Conservation (phyloP, 2,888 invertebrate genomes). For the Lasius fuliginosus region DNA sequence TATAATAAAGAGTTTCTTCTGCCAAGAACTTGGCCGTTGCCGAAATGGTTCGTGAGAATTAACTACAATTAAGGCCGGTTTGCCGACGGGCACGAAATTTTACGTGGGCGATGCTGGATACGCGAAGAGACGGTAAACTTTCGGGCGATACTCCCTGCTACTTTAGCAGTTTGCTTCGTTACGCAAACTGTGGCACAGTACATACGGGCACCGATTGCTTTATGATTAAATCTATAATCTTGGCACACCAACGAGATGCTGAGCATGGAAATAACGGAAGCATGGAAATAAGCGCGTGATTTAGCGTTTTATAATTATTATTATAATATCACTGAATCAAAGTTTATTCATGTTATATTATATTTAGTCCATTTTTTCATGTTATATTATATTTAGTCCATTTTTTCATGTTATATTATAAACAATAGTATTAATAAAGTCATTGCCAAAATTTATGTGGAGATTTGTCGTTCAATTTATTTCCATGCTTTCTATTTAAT, state of each 20-base stretch:
- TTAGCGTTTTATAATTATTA: background rate
- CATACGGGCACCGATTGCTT: background rate
- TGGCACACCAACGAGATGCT: background rate
- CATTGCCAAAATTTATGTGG: background rate
- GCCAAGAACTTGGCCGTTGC: conserved; percentile 62
- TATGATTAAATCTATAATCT: conserved; percentile 37
- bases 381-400: background rate
- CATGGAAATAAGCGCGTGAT: background rate
- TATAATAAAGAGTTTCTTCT: conserved; percentile 32
- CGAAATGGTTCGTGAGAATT: conserved; percentile 69
- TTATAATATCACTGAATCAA: background rate
- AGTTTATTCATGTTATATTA: background rate
- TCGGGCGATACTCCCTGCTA: background rate
- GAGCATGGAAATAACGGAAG: background rate
- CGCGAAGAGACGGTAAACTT: conserved; percentile 51
- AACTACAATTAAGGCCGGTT: conserved; percentile 72
- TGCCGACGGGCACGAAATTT: conserved; percentile 58
- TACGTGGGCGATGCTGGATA: conserved; percentile 50
- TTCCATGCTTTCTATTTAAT: background rate
- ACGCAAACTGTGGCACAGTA: background rate
- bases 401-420: background rate
- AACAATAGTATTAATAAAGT: background rate
- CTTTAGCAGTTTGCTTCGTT: conserved; percentile 48
- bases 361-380: background rate
- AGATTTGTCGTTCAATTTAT: background rate